phyloP scores from a whole-genome alignment of 2,888 invertebrate species.

The Arge pagana region DNA sequence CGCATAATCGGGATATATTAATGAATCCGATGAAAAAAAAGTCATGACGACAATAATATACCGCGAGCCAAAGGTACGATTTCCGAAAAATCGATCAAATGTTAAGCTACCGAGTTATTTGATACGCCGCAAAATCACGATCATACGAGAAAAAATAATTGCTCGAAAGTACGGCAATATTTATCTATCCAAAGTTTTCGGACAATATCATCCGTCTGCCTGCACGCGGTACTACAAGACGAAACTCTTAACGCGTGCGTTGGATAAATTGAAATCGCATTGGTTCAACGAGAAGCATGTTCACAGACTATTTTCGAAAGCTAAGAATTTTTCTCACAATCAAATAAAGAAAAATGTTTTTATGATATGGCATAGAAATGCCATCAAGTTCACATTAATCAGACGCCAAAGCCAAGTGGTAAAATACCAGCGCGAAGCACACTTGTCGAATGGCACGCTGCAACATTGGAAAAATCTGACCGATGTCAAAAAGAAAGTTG shows the following conservation, averaged over 20 bases:
- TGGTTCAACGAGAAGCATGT: constrained; percentile 8
- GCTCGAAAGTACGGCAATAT: constrained; percentile 5
- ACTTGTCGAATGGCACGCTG: not conserved
- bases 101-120: constrained; percentile 3
- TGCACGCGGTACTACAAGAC: not conserved
- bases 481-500: not conserved
- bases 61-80: no score
- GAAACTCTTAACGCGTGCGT: not conserved
- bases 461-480: not conserved
- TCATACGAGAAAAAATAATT: constrained; percentile 4
- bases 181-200: constrained; percentile 4
- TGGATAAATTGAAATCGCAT: not conserved
- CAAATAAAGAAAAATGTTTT: not conserved
- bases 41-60: no score
- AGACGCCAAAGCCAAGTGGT: not conserved
- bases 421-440: not conserved
- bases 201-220: constrained; percentile 6
- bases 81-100: no score
- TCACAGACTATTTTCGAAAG: constrained; percentile 2
- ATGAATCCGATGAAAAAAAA: no score
- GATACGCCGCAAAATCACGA: not conserved
- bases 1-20: no score
- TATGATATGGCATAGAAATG: not conserved
- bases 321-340: not conserved
- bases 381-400: not conserved